These are phyloP conservation scores for Neosalanx taihuensis DNA, from an alignment of 2,797 vertebrate species.

Conservation along the genomic window DNA sequence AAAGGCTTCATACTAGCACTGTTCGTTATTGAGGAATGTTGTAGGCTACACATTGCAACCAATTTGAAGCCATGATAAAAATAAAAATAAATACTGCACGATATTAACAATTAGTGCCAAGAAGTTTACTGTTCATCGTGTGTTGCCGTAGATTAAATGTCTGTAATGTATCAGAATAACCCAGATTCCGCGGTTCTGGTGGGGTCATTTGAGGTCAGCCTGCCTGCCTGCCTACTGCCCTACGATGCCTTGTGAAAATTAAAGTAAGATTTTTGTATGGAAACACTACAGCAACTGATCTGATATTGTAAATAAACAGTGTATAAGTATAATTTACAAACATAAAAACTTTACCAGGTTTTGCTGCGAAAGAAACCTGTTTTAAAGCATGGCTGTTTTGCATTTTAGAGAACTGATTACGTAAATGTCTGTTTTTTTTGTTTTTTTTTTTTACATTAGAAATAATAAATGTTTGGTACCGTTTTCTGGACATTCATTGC, in stretches of 20 bases:
- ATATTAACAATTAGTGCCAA: not conserved
- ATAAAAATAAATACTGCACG: too few species aligned
- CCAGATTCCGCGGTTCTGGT: slow-evolving; percentile 20
- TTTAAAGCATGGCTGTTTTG: not conserved
- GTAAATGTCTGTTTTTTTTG: not conserved
- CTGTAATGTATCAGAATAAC: slow-evolving; percentile 34
- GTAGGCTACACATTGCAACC: too few species aligned
- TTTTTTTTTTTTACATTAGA: not conserved
- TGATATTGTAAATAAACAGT: slow-evolving; percentile 4
- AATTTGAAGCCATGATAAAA: too few species aligned
- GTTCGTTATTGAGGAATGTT: too few species aligned
- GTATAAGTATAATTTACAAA: not conserved
- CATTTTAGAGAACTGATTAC: not conserved
- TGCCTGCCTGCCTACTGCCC: slow-evolving; percentile 4
- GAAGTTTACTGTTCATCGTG: slow-evolving; percentile 24
- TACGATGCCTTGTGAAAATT: slow-evolving; percentile 17
- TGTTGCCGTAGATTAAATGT: slow-evolving; percentile 23
- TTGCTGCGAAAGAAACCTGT: not conserved
- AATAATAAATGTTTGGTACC: not conserved
- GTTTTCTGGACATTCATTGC: not conserved
- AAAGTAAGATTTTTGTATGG: slow-evolving; percentile 11
- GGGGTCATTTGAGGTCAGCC: slow-evolving; percentile 54
- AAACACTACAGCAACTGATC: slow-evolving; percentile 20
- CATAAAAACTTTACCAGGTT: not conserved
- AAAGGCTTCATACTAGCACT: too few species aligned